Percentiles rank a stretch among this genome's conserved stretches.
These are phyloP conservation scores for Ceratina japonica DNA, from an alignment of 1,140 invertebrate species.

Conservation along the genomic window DNA sequence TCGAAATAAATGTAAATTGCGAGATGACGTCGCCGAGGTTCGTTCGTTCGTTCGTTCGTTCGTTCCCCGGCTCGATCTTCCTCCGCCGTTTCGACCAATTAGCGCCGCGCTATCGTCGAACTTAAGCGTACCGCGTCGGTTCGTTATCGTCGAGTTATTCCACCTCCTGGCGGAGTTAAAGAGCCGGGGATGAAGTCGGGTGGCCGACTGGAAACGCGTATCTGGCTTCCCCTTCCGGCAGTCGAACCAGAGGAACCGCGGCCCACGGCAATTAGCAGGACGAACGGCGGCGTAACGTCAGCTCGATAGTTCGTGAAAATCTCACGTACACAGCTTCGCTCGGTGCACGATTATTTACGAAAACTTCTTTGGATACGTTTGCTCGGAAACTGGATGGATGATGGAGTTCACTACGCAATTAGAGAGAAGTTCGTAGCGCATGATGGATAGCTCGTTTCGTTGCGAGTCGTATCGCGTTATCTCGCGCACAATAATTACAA, in stretches of 20 bases:
- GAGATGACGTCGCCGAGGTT: neutral
- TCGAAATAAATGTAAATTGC: slow-evolving; percentile 29
- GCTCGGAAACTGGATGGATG: neutral
- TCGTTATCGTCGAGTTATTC: neutral
- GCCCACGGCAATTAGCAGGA: neutral
- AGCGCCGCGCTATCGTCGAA: slow-evolving; percentile 14
- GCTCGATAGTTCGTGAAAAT: slow-evolving; percentile 12
- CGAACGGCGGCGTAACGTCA: neutral
- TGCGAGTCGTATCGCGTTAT: neutral
- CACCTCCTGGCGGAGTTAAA: neutral
- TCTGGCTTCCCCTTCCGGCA: neutral
- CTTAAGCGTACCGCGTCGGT: neutral
- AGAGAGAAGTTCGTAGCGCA: neutral
- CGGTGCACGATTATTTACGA: neutral
- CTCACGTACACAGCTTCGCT: no score
- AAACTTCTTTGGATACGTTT: neutral
- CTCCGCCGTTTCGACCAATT: neutral
- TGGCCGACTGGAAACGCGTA: neutral
- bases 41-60: no score
- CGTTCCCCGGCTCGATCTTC: no score
- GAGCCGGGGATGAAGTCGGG: neutral
- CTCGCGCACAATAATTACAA: no score
- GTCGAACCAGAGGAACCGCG: neutral
- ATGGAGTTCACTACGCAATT: neutral
- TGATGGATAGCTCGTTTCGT: neutral